Conservation (phyloP, 1,140 invertebrate species). For the Bombus pascuorum region DNA sequence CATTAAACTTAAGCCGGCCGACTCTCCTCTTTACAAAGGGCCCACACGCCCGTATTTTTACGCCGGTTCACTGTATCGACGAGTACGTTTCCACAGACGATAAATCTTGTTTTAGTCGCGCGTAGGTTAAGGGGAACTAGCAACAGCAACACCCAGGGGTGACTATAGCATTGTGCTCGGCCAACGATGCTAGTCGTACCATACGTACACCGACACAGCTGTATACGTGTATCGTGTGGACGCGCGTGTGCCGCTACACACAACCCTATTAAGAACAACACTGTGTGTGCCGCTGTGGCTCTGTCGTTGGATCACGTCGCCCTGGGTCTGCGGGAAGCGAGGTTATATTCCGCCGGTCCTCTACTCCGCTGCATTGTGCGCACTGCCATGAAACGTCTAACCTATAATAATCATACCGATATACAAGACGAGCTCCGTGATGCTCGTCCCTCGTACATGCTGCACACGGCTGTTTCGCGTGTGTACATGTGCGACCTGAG, state of each 20-base stretch:
- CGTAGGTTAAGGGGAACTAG: slow-evolving; percentile 53
- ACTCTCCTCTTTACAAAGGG: neutral
- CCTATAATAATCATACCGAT: slow-evolving; percentile 67
- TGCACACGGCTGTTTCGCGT: neutral
- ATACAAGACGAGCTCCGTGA: slow-evolving; percentile 53
- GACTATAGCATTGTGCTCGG: slow-evolving; percentile 53
- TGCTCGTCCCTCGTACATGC: slow-evolving; percentile 45
- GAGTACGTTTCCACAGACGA: slow-evolving; percentile 46
- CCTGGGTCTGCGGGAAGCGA: slow-evolving; percentile 40
- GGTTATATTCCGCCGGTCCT: slow-evolving; percentile 48
- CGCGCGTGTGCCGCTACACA: slow-evolving; percentile 3
- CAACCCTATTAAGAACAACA: slow-evolving; percentile 41
- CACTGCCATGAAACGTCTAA: slow-evolving; percentile 56
- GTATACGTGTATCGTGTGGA: neutral
- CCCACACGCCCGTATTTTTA: slow-evolving; percentile 2
- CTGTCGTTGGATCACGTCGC: slow-evolving; percentile 47
- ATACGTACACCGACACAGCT: neutral
- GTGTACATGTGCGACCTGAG: slow-evolving; percentile 34
- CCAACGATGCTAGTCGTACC: slow-evolving; percentile 53
- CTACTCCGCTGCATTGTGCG: slow-evolving; percentile 40
- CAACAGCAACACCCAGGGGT: slow-evolving; percentile 54
- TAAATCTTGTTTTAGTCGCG: slow-evolving; percentile 54
- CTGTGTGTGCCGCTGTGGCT: neutral
- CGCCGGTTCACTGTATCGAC: slow-evolving; percentile 14
- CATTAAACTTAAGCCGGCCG: neutral